Evolutionary conservation across 2,888 invertebrate species (phyloP), one percentile per base, ranked within the genome.

Genomic region (Herminia tarsipennalis): DNA sequence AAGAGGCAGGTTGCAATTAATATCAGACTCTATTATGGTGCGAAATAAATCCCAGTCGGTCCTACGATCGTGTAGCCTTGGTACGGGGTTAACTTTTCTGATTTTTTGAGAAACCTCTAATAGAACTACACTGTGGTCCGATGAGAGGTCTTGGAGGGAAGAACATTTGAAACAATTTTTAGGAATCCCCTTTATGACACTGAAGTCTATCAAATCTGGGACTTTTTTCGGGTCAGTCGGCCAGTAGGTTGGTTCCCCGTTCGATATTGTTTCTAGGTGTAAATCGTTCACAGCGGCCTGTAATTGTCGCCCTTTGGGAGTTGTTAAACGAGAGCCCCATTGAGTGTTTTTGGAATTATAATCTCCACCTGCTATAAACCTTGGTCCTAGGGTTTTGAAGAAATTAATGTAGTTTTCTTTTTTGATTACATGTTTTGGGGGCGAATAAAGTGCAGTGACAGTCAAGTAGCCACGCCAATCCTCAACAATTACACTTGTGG

Each of bases 281-380:
- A 36, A 12, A 4, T 17, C 27, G 1, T 25, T 2, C 5, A 30
- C 2, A 24, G 30, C 12, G 13, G 8, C 13, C 5, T 9, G 30
- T 9, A 30, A 32, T 22, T 29, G 17, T 9, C 30, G 13, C 10
- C 24, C 29, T 22, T 30, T 46, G 28, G 30, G 35, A 30, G 5
- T 28, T 29, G 20, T 46, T 34, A 37, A 18, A 25, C 22, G 20
- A 14, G 22, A 45, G 9, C 21, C 24, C 33, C 12, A 24, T n/a
- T 8, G 21, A 14, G 27, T 35, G 9, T 43, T 43, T 43, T 30
- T 30, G 2, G 22, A 30, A 17, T 30, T 30, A 1, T 9, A 30
- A n/a, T 30, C 18, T 8, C 30, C 30, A 16, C 28, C 16, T 6
- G 25, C 18, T 3, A 37, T 32, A 33, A 45, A 38, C 3, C 32